These are phyloP conservation scores for Psittacula echo DNA, from an alignment of 2,797 vertebrate genomes.

Conservation along the genomic window DNA sequence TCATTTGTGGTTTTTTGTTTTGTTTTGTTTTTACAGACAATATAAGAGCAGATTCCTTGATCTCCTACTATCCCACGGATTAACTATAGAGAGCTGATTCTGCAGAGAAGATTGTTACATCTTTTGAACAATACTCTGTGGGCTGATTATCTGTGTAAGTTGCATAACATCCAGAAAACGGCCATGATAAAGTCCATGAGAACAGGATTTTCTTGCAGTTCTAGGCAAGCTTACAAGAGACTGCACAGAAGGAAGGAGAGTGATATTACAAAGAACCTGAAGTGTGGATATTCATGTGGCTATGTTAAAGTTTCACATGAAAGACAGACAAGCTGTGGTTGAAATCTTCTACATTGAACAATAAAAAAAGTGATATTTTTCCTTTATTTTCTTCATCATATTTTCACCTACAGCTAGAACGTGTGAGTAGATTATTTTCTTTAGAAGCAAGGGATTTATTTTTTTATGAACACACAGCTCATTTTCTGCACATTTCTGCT, in stretches of 20 bases:
- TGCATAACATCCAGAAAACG: not conserved
- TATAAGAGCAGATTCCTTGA: not conserved
- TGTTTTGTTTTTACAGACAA: not conserved
- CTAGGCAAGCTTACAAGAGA: not conserved
- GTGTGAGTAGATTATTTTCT: not conserved
- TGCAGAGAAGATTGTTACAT: not conserved
- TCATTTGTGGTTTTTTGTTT: not conserved
- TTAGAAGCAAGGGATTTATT: not conserved
- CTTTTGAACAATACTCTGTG: not conserved
- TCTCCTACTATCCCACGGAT: not conserved
- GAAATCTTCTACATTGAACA: not conserved
- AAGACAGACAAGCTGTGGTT: not conserved
- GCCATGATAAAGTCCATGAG: not conserved
- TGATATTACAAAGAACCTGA: not conserved
- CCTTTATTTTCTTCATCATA: not conserved
- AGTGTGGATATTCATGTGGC: fast-evolving
- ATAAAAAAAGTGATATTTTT: not conserved
- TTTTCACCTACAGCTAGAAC: not conserved
- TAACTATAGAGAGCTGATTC: not conserved
- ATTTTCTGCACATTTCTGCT: not conserved
- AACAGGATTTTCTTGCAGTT: not conserved
- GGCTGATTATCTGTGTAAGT: not conserved
- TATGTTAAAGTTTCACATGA: not conserved
- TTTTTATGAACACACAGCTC: not conserved
- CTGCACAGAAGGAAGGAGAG: not conserved